These are phyloP conservation scores for Nixonia krombeini DNA, from an alignment of 1,140 invertebrate genomes.

Conservation along the genomic window DNA sequence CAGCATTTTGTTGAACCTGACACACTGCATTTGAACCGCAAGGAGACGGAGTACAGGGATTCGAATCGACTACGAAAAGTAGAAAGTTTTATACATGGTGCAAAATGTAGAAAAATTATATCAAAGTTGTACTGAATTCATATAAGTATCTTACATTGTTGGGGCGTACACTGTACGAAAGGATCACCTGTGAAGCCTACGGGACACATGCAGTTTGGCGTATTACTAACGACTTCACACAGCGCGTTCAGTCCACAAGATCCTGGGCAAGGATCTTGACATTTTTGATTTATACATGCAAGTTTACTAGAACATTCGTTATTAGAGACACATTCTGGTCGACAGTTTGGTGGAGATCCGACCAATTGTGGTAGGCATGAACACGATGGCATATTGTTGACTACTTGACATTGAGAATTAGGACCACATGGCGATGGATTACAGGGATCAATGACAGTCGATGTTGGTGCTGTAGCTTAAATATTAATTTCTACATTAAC, in stretches of 20 bases:
- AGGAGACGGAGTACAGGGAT: constrained; percentile 81
- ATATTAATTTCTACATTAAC: no score
- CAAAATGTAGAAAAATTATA: constrained; percentile 1
- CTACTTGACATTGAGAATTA: constrained; percentile 80
- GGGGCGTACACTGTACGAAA: constrained; percentile 65
- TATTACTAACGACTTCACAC: constrained; percentile 77
- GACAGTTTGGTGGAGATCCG: constrained; percentile 81
- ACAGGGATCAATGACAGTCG: constrained; percentile 67
- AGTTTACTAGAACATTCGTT: constrained; percentile 79
- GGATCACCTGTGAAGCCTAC: constrained; percentile 81
- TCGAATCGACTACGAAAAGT: constrained; percentile 49
- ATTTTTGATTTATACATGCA: constrained; percentile 69
- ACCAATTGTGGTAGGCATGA: constrained; percentile 79
- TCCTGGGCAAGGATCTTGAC: constrained; percentile 68
- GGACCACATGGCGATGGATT: constrained; percentile 80
- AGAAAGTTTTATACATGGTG: no score
- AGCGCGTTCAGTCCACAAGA: constrained; percentile 76
- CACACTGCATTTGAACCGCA: constrained; percentile 88
- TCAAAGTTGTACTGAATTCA: neutral
- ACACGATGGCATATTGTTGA: constrained; percentile 77
- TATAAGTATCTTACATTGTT: constrained; percentile 47
- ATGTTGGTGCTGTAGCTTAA: constrained; percentile 25
- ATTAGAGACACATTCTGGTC: constrained; percentile 81
- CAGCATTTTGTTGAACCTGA: constrained; percentile 77
- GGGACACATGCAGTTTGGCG: constrained; percentile 78